These are phyloP conservation scores for Ametastegia equiseti DNA, from an alignment of 2,888 invertebrate genomes.

Conservation along the genomic window DNA sequence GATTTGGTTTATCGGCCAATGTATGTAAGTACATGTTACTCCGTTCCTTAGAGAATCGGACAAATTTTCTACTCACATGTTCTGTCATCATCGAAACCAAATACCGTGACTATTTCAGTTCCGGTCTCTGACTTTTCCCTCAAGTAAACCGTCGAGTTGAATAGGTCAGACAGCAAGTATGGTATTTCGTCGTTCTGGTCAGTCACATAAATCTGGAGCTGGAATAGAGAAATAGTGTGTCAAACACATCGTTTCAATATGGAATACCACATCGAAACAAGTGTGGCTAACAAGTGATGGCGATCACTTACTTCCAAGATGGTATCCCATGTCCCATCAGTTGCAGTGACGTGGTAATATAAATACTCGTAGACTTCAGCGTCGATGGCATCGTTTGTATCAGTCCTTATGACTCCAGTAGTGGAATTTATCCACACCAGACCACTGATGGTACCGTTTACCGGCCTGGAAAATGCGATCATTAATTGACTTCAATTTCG, in stretches of 20 bases:
- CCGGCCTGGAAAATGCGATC: slow-evolving; percentile 70
- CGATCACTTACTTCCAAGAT: slow-evolving; percentile 76
- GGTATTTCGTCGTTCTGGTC: slow-evolving; percentile 81
- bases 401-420: slow-evolving; percentile 79
- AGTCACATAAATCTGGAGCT: slow-evolving; percentile 79
- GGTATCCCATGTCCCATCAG: slow-evolving; percentile 76
- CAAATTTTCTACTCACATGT: slow-evolving; percentile 75
- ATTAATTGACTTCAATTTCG: neutral
- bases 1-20: too few species aligned
- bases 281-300: too few species aligned
- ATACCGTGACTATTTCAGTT: slow-evolving; percentile 74
- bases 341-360: slow-evolving; percentile 78
- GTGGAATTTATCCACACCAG: slow-evolving; percentile 77
- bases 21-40: neutral
- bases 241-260: too few species aligned
- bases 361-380: slow-evolving; percentile 76
- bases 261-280: too few species aligned
- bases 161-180: slow-evolving; percentile 69
- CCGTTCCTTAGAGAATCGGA: neutral
- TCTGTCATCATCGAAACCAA: slow-evolving; percentile 79
- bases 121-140: slow-evolving; percentile 77
- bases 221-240: too few species aligned
- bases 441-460: slow-evolving; percentile 74
- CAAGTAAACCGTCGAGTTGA: slow-evolving; percentile 73
- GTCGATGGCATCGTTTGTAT: slow-evolving; percentile 76